Base-by-base conservation (phyloP, 2,888 invertebrate species). In the Lissocephala sabroskyi region DNA sequence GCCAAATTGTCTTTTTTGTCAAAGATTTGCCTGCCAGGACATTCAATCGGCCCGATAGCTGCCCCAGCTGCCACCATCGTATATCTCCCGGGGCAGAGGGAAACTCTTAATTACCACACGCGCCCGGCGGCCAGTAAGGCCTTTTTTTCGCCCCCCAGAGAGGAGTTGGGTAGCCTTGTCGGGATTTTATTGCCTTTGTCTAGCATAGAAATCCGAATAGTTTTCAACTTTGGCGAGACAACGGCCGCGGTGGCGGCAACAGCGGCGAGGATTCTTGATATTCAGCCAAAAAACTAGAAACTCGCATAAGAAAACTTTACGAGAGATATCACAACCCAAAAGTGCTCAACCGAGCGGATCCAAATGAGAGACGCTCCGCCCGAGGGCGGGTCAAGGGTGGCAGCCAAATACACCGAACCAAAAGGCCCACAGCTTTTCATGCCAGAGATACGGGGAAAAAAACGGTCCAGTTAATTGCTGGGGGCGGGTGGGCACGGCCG, bases 241-340 rank as follows among this genome's bases (percentile, higher is more conserved):
- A n/a, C n/a, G n/a, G n/a, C n/a, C n/a, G n/a, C n/a, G n/a, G n/a
- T n/a, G n/a, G n/a, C n/a, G n/a, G n/a, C n/a, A n/a, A 39, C 65
- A 57, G 55, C 58, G 60, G 53, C 29, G 45, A 63, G 70, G 70
- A 70, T 60, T 62, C 59, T 64, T 62, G 64, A 64, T 56, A 59
- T 54, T 58, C 43, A 51, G 64, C 70, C 55, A 64, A 57, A n/a
- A 57, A 68, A 70, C 70, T 70, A 70, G 70, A 70, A 70, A 70
- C 62, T 70, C 61, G 33, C 74, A 65, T 73, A 66, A 70, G 61
- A 68, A 71, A 36, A 71, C 43, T 70, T 70, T 70, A 70, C 70
- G 70, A 70, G n/a, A n/a, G n/a, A n/a, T n/a, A n/a, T n/a, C n/a
- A n/a, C 62, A 52, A 56, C 44, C 47, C 49, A 52, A 51, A 52